Conservation (phyloP, 2,113 vertebrate species). For the Neodon shergylaensis region DNA sequence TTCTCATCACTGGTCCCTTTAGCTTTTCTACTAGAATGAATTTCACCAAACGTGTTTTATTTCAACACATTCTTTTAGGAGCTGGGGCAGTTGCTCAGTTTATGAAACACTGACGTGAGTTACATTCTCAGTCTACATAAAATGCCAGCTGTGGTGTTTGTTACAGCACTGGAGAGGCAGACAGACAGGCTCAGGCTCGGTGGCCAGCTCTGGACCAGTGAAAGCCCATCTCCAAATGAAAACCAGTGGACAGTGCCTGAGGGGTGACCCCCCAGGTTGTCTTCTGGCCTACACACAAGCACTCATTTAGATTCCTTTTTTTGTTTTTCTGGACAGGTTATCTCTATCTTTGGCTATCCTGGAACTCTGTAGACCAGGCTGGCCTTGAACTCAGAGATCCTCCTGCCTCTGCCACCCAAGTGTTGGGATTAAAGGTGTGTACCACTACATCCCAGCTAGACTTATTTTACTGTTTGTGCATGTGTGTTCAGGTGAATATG, state of each 20-base stretch:
- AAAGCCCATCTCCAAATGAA: neutral
- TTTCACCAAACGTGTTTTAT: neutral
- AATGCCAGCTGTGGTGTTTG: neutral
- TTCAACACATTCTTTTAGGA: neutral
- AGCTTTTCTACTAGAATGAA: conserved; percentile 14
- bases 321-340: neutral
- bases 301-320: neutral
- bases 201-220: neutral
- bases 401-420: too few species aligned
- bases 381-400: too few species aligned
- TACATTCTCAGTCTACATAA: neutral
- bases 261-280: neutral
- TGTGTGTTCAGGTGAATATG: too few species aligned
- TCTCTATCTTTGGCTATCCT: neutral
- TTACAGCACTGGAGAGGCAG: neutral
- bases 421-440: too few species aligned
- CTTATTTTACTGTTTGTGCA: too few species aligned
- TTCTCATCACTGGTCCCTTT: neutral
- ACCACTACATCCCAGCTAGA: too few species aligned
- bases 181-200: neutral
- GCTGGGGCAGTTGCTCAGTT: neutral
- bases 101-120: too few species aligned
- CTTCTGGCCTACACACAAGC: neutral
- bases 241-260: neutral
- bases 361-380: neutral